These are phyloP conservation scores for Microchrysa polita DNA, from an alignment of 2,888 invertebrate species.

Conservation along the genomic window DNA sequence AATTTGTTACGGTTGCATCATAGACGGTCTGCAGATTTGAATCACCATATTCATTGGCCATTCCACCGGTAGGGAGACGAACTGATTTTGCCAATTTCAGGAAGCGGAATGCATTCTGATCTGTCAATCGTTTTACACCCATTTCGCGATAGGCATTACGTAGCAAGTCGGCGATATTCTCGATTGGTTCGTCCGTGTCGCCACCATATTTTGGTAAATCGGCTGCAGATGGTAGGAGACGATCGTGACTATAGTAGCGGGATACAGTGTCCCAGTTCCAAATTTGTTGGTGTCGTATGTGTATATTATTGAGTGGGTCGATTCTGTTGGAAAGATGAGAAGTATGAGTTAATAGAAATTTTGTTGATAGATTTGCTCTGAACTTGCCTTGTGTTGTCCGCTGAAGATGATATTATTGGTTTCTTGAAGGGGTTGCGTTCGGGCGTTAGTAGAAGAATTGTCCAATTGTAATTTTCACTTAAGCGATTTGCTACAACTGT, in stretches of 20 bases:
- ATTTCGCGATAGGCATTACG: conserved; percentile 71
- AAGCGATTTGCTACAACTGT: conserved; percentile 66
- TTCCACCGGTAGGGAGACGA: conserved; percentile 73
- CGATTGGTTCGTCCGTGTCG: conserved; percentile 55
- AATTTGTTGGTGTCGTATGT: not conserved
- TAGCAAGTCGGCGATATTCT: conserved; percentile 71
- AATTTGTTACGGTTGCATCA: conserved; percentile 65
- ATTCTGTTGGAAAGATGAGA: not conserved
- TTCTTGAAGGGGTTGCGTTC: conserved; percentile 66
- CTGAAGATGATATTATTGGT: no score
- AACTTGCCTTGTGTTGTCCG: no score
- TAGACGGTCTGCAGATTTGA: conserved; percentile 70
- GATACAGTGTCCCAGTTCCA: not conserved
- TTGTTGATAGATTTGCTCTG: no score
- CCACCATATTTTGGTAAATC: not conserved
- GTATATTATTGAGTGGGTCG: not conserved
- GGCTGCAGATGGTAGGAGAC: not conserved
- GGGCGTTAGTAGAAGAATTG: conserved; percentile 65
- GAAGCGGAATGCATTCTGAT: conserved; percentile 74
- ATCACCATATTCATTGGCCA: conserved; percentile 74
- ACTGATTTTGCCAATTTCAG: conserved; percentile 75
- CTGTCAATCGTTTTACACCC: conserved; percentile 72
- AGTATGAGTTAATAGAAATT: no score
- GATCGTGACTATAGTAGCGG: not conserved
- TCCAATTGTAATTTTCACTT: conserved; percentile 64